phyloP scores from a whole-genome alignment of 2,888 invertebrate species.

The Pachycephus smyrnensis region DNA sequence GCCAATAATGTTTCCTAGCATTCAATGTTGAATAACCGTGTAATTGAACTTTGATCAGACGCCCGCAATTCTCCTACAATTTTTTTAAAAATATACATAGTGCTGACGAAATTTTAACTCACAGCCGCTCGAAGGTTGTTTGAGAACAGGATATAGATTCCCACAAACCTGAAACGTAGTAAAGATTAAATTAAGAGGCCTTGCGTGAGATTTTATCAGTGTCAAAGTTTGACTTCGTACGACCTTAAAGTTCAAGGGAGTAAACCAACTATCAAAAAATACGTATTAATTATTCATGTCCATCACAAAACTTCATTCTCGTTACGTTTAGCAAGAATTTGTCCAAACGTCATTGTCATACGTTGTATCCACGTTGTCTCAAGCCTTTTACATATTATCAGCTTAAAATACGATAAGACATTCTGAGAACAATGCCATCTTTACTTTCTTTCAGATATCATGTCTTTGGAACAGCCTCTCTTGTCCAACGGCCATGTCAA shows the following conservation, averaged over 20 bases:
- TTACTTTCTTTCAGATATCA: conserved; percentile 49
- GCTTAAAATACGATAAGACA: not conserved
- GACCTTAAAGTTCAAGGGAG: no score
- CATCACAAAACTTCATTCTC: not conserved
- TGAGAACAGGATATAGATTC: not conserved
- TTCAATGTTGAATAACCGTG: not conserved
- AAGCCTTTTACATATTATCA: not conserved
- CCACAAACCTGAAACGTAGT: not conserved
- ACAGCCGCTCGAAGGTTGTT: not conserved
- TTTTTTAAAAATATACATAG: not conserved
- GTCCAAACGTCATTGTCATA: not conserved
- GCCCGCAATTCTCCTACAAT: not conserved
- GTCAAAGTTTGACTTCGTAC: not conserved
- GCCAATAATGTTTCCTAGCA: not conserved
- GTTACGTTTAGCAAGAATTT: not conserved
- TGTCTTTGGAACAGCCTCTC: conserved; percentile 51
- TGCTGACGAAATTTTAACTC: not conserved
- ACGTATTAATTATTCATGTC: not conserved
- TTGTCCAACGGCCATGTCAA: conserved; percentile 49
- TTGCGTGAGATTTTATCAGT: not conserved
- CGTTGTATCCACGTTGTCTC: not conserved
- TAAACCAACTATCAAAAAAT: not conserved
- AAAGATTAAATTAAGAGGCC: not conserved
- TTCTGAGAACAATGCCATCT: not conserved
- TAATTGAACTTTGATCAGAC: not conserved